Conservation (phyloP, 2,113 vertebrate species). For the Cygnus atratus region DNA sequence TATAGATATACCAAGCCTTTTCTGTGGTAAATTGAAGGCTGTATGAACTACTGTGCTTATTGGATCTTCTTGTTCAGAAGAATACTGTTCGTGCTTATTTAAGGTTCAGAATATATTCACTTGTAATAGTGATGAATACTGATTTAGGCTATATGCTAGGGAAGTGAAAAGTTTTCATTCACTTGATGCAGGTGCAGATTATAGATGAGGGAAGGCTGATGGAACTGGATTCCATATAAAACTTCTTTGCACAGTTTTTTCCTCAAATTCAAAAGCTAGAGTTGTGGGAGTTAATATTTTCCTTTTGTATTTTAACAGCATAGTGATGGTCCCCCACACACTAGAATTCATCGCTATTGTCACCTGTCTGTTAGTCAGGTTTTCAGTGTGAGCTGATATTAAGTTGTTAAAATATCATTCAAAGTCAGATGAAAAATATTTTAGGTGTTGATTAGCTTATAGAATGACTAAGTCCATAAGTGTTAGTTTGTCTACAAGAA, state of each 20-base stretch:
- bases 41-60: background rate
- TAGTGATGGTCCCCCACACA: background rate
- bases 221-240: background rate
- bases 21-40: background rate
- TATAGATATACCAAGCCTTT: background rate
- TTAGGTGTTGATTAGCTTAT: conserved; percentile 32
- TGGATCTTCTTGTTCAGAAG: background rate
- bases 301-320: conserved; percentile 33
- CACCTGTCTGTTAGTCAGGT: conserved; percentile 27
- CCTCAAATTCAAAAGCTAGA: conserved; percentile 28
- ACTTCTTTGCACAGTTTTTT: background rate
- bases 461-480: conserved; percentile 31
- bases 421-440: conserved; percentile 6
- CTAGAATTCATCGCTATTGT: conserved; percentile 19
- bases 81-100: background rate
- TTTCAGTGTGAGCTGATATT: conserved; percentile 7
- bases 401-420: conserved; percentile 44
- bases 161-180: background rate
- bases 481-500: conserved; percentile 39
- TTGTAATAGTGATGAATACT: background rate
- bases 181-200: background rate
- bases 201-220: background rate
- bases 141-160: background rate
- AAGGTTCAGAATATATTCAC: background rate
- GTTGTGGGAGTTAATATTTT: conserved; percentile 28